Evolutionary conservation across 1,140 invertebrate genomes (phyloP).

Genomic region (Odontomachus brunneus): DNA sequence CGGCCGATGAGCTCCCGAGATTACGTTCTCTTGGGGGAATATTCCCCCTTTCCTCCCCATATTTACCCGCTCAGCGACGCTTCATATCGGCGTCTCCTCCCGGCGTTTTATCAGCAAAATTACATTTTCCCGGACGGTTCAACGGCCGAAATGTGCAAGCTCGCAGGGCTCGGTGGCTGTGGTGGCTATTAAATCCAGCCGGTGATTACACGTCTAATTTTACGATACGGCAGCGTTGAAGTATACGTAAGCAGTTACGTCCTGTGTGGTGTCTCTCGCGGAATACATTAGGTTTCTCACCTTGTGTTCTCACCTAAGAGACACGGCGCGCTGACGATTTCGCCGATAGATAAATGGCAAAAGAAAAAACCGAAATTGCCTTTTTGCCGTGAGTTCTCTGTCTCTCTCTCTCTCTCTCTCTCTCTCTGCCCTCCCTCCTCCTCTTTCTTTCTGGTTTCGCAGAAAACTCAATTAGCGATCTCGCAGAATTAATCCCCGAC

Average conservation of each 20-base stretch:
- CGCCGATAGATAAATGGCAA: slow-evolving; percentile 1
- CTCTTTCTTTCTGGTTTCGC: neutral
- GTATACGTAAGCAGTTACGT: neutral
- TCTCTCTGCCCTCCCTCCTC: neutral
- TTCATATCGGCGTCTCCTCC: slow-evolving; percentile 59
- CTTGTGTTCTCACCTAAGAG: neutral
- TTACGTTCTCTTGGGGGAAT: slow-evolving; percentile 59
- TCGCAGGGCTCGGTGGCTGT: neutral
- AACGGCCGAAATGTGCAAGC: slow-evolving; percentile 35
- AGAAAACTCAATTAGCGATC: slow-evolving; percentile 59
- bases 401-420: too few species aligned
- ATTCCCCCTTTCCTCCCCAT: slow-evolving; percentile 14
- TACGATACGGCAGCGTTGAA: slow-evolving; percentile 3
- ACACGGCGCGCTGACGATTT: neutral
- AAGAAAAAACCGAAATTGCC: slow-evolving; percentile 7
- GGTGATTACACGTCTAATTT: slow-evolving; percentile 13
- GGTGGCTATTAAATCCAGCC: neutral
- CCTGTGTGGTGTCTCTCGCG: neutral
- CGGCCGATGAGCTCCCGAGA: slow-evolving; percentile 68
- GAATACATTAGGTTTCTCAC: neutral
- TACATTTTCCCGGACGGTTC: slow-evolving; percentile 62
- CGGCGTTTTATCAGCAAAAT: slow-evolving; percentile 80
- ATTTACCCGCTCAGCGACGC: slow-evolving; percentile 31
- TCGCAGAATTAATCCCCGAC: slow-evolving; percentile 55
- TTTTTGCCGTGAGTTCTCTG: neutral